Evolutionary conservation across 2,113 vertebrate genomes (phyloP).

Genomic region (Oxygymnocypris stewartii): DNA sequence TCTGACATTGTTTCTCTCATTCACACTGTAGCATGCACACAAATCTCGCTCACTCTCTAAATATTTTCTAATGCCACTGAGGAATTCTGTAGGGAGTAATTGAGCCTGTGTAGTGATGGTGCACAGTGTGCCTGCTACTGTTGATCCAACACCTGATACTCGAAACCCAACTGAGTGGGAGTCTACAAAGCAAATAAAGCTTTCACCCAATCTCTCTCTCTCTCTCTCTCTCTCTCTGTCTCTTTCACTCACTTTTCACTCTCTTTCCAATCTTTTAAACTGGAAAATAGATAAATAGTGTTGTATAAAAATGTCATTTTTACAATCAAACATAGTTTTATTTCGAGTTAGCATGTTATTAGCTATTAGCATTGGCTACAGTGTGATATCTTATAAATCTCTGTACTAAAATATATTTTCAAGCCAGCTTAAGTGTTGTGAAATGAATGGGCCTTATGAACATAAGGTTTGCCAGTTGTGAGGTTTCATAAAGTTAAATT

Average conservation of each 20-base stretch:
- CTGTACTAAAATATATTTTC: not conserved
- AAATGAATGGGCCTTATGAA: not conserved
- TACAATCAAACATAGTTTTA: not conserved
- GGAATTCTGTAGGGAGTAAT: constrained; percentile 69
- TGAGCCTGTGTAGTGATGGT: constrained; percentile 55
- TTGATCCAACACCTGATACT: constrained; percentile 60
- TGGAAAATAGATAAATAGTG: constrained; percentile 28
- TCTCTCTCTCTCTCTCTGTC: constrained; percentile 15
- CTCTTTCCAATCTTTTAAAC: constrained; percentile 25
- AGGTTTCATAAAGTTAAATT: not conserved
- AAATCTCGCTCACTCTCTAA: constrained; percentile 58
- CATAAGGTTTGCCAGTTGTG: not conserved
- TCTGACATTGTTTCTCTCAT: constrained; percentile 8
- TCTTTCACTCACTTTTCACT: not conserved
- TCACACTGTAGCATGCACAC: not conserved
- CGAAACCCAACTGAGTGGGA: constrained; percentile 40
- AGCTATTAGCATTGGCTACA: not conserved
- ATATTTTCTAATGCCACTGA: constrained; percentile 77
- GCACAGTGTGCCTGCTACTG: constrained; percentile 55
- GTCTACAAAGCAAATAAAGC: constrained; percentile 24
- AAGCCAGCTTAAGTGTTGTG: not conserved
- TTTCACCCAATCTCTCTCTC: not conserved
- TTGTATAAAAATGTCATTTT: constrained; percentile 19
- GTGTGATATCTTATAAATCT: not conserved
- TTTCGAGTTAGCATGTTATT: not conserved